phyloP scores from a whole-genome alignment of 2,888 invertebrate species.

The Leptopilina syphax region DNA sequence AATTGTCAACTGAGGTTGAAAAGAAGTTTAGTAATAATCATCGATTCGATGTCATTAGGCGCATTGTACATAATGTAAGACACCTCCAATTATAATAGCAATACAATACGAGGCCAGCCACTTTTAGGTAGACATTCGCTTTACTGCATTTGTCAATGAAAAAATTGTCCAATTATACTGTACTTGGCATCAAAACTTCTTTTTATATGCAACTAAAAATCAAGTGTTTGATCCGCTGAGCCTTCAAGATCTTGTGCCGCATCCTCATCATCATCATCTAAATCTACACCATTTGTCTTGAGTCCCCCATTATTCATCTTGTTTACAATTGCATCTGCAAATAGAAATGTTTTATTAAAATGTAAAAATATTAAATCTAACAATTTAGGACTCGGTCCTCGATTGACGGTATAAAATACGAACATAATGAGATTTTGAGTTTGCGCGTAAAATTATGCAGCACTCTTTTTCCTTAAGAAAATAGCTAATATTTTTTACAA shows the following conservation, averaged over 20 bases:
- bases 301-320: constrained; percentile 75
- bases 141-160: constrained; percentile 50
- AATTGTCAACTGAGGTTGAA: constrained; percentile 11
- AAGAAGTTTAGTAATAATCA: not conserved
- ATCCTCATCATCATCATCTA: constrained; percentile 89
- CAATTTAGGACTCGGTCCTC: no score
- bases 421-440: no score
- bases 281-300: constrained; percentile 81
- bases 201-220: constrained; percentile 79
- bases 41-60: constrained; percentile 30
- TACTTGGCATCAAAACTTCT: constrained; percentile 11
- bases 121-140: constrained; percentile 51
- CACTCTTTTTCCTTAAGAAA: no score
- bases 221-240: constrained; percentile 86
- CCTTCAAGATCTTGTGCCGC: constrained; percentile 85
- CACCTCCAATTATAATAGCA: constrained; percentile 68
- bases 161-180: constrained; percentile 45
- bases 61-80: constrained; percentile 50
- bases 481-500: no score
- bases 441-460: no score
- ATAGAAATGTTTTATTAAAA: constrained; percentile 7
- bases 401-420: no score
- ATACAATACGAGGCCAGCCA: constrained; percentile 54
- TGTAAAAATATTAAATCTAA: no score
- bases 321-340: constrained; percentile 76